Conservation (phyloP, 1,140 invertebrate species). For the Calosoma granatense region DNA sequence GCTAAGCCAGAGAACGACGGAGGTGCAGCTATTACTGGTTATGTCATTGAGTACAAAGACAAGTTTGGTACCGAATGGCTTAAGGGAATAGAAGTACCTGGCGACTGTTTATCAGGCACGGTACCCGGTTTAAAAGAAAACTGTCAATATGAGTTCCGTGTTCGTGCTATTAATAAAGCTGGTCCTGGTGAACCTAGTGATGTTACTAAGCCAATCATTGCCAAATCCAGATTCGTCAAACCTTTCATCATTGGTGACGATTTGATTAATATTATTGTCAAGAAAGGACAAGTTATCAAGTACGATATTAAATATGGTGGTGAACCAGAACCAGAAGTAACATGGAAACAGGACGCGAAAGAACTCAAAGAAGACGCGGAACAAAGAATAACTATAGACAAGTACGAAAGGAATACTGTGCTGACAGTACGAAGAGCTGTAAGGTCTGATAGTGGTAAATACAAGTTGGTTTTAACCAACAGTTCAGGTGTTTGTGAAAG, state of each 20-base stretch:
- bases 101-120: conserved; percentile 62
- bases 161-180: conserved; percentile 91
- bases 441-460: conserved; percentile 82
- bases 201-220: conserved; percentile 87
- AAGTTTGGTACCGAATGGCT: conserved; percentile 88
- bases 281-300: conserved; percentile 87
- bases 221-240: conserved; percentile 91
- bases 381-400: conserved; percentile 72
- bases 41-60: conserved; percentile 88
- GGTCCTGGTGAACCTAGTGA: conserved; percentile 92
- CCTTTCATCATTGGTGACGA: conserved; percentile 85
- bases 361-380: conserved; percentile 57
- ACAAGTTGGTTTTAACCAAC: conserved; percentile 75
- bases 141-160: conserved; percentile 90
- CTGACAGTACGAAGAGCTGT: conserved; percentile 79
- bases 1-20: conserved; percentile 82
- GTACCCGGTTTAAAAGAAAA: conserved; percentile 90
- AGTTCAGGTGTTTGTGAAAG: conserved; percentile 75
- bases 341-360: conserved; percentile 64
- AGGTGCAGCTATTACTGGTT: conserved; percentile 88
- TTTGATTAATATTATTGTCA: conserved; percentile 77
- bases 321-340: conserved; percentile 86
- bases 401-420: conserved; percentile 84
- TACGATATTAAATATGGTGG: conserved; percentile 92
- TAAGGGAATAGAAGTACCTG: conserved; percentile 66